phyloP scores from a whole-genome alignment of 2,797 vertebrate genomes.

The Melanotaenia boesemani region DNA sequence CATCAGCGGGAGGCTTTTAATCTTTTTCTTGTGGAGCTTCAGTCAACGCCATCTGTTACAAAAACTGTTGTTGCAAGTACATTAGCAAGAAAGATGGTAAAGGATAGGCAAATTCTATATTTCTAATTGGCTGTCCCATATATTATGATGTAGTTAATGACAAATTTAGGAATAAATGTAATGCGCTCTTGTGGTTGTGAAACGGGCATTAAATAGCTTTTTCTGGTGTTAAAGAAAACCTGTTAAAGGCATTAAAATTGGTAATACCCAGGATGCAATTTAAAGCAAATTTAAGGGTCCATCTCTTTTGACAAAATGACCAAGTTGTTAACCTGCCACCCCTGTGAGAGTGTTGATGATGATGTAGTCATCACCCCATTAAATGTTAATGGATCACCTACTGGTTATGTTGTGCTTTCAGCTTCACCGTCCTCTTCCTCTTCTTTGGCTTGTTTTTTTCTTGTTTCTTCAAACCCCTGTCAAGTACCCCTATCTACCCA shows the following conservation, averaged over 20 bases:
- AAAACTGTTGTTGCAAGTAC: background rate
- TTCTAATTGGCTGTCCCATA: background rate
- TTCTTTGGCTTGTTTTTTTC: background rate
- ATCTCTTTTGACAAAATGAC: background rate
- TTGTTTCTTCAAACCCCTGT: background rate
- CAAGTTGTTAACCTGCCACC: background rate
- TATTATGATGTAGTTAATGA: too few species aligned
- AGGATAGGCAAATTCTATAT: background rate
- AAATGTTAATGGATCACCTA: background rate
- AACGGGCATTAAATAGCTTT: background rate
- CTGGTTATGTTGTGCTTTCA: background rate
- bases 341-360: background rate
- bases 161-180: background rate
- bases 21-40: background rate
- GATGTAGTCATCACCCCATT: background rate
- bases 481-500: constrained; percentile 25
- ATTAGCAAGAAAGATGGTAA: background rate
- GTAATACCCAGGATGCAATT: background rate
- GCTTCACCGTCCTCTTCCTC: background rate
- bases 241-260: background rate
- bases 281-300: background rate
- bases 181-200: background rate
- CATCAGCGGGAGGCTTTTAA: background rate
- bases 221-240: background rate
- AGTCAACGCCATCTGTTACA: background rate